Evolutionary conservation across 1,140 invertebrate genomes (phyloP).

Genomic region (Magallana angulata): DNA sequence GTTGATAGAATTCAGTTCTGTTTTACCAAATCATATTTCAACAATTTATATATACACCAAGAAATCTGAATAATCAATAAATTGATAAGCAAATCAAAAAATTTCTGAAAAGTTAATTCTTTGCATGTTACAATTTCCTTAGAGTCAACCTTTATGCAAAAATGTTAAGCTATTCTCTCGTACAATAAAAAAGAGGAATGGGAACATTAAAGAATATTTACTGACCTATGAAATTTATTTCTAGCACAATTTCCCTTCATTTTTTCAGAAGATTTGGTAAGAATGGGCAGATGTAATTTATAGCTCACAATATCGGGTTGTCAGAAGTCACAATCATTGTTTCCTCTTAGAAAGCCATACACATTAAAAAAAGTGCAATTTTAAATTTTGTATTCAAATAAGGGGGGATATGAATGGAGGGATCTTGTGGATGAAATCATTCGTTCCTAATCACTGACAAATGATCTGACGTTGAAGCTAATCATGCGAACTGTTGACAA

Average conservation of each 20-base stretch:
- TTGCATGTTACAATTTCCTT: no score
- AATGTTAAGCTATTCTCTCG: no score
- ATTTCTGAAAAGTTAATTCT: no score
- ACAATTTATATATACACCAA: no score
- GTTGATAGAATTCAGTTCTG: no score
- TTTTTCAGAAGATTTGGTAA: background rate
- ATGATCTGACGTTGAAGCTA: slow-evolving; percentile 28
- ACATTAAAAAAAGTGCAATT: slow-evolving; percentile 4
- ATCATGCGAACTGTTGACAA: slow-evolving; percentile 26
- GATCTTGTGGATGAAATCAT: slow-evolving; percentile 18
- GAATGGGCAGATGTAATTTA: slow-evolving; percentile 14
- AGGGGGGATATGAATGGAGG: background rate
- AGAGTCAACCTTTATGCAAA: no score
- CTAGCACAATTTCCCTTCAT: background rate
- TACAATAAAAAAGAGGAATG: no score
- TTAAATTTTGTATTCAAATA: background rate
- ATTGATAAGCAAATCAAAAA: no score
- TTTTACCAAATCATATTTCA: no score
- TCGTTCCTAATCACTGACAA: slow-evolving; percentile 21
- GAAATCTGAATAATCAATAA: no score
- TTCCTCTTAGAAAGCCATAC: background rate
- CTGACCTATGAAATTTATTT: background rate
- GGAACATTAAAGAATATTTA: background rate
- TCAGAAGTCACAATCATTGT: background rate
- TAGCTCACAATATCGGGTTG: slow-evolving; percentile 10